Evolutionary conservation across 1,140 invertebrate species (phyloP), one percentile per base, ranked within the genome.

Genomic region (Antheraea pernyi): DNA sequence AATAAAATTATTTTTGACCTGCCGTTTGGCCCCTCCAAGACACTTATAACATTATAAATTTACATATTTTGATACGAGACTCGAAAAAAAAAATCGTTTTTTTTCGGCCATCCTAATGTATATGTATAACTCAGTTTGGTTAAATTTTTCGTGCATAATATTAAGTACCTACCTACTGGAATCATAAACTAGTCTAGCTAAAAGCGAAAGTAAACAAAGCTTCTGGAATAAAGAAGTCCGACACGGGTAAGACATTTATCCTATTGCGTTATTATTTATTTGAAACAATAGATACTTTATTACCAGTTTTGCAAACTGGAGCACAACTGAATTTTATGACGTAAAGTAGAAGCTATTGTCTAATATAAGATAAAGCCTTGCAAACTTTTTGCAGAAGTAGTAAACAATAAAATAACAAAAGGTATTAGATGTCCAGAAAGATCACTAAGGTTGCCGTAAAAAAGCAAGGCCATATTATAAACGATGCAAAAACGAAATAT

Each of bases 301-400:
- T 65, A 75, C 71, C 69, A 81, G 77, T 84, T 81, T 81, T 67
- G 75, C 77, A 82, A 88, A 89, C 80, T 86, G 72, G 83, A 77
- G 78, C 82, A 76, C 70, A 84, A 80, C 79, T 76, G 78, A 71
- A 69, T 79, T 89, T 88, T 88, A 90, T 73, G 81, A 81, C 80
- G 65, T 61, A 71, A 70, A 42, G 65, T 68, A 61, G 68, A 53
- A 64, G 39, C 71, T 69, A 80, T 88, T 89, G 84, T 89, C 73
- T 68, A 68, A 77, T 65, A 68, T 59, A 65, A 77, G 77, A 81
- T 77, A 80, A 81, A 85, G 82, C 77, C 75, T 88, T 85, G 85
- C 84, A 74, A 85, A 83, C 74, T 82, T 77, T 82, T 81, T 80
- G 78, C 74, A 63, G 46, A 48, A 70, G 48, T 69, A 71, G 72